These are phyloP conservation scores for Danio choprae DNA, from an alignment of 2,797 vertebrate species.

Conservation along the genomic window DNA sequence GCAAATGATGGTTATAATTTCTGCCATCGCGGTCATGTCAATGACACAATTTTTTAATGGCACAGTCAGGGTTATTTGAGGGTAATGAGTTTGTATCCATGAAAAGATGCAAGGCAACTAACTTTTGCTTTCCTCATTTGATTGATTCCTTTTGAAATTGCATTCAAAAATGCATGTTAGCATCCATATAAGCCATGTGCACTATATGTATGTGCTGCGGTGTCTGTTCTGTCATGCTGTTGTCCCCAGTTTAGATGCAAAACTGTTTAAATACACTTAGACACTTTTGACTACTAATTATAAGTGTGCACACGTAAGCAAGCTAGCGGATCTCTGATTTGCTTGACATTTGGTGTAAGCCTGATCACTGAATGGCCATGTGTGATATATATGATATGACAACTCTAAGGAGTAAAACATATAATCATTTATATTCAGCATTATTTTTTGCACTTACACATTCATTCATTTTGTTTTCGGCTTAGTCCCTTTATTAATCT, in stretches of 20 bases:
- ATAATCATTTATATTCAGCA: not conserved
- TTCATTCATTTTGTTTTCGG: too few relatives aligned
- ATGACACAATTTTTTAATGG: slow-evolving; percentile 35
- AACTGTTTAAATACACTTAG: slow-evolving; percentile 22
- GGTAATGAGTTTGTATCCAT: slow-evolving; percentile 25
- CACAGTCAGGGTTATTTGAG: slow-evolving; percentile 34
- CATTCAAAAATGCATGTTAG: not conserved
- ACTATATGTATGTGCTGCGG: not conserved
- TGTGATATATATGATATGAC: slow-evolving; percentile 23
- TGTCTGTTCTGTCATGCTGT: slow-evolving; percentile 20
- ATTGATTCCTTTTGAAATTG: slow-evolving; percentile 34
- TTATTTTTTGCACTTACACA: not conserved
- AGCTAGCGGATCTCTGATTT: slow-evolving; percentile 8
- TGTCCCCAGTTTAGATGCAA: not conserved
- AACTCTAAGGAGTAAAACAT: slow-evolving; percentile 28
- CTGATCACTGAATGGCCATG: slow-evolving; percentile 11
- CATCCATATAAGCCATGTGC: not conserved
- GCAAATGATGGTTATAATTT: slow-evolving; percentile 39
- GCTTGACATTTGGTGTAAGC: slow-evolving; percentile 19
- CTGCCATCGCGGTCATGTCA: slow-evolving; percentile 22
- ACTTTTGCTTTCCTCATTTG: slow-evolving; percentile 1
- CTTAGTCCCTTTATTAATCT: too few relatives aligned
- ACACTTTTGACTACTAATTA: slow-evolving; percentile 34
- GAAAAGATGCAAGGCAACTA: slow-evolving; percentile 24
- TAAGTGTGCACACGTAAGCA: not conserved